Evolutionary conservation across 1,140 invertebrate species (phyloP).

Genomic region (Sinella curviseta): DNA sequence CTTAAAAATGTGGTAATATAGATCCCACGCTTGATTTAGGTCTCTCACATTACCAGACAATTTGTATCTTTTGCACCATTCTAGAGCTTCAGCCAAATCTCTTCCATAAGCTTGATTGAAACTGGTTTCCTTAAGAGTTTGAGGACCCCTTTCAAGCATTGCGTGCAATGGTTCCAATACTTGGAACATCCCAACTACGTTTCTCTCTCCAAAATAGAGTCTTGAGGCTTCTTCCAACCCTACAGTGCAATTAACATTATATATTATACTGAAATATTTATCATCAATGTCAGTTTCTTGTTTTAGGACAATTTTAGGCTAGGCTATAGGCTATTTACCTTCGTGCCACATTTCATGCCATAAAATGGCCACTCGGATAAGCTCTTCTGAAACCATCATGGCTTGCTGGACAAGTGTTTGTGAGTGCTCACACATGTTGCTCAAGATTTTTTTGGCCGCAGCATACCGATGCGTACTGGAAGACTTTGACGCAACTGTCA

Average conservation of each 20-base stretch:
- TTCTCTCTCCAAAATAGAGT: conserved; percentile 93
- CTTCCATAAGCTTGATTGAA: conserved; percentile 94
- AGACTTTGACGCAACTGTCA: conserved; percentile 96
- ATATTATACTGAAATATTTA: too few species aligned
- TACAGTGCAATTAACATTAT: background rate
- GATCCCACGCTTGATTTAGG: conserved; percentile 96
- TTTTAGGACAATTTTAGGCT: too few species aligned
- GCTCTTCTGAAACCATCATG: conserved; percentile 83
- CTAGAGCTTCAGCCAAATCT: conserved; percentile 88
- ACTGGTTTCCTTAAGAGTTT: conserved; percentile 94
- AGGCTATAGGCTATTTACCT: conserved; percentile 58
- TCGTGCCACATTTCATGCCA: conserved; percentile 99
- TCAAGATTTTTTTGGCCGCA: conserved; percentile 93
- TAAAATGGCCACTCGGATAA: conserved; percentile 95
- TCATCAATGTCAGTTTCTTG: too few species aligned
- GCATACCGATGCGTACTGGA: conserved; percentile 76
- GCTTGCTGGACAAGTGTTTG: conserved; percentile 89
- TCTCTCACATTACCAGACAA: conserved; percentile 82
- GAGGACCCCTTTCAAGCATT: conserved; percentile 88
- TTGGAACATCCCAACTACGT: conserved; percentile 93
- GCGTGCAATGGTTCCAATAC: conserved; percentile 91
- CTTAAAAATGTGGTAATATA: conserved; percentile 97
- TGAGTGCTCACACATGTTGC: conserved; percentile 93
- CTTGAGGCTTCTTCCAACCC: conserved; percentile 86
- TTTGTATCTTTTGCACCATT: conserved; percentile 89